phyloP scores from a whole-genome alignment of 2,113 vertebrate species.

The Mastomys coucha region DNA sequence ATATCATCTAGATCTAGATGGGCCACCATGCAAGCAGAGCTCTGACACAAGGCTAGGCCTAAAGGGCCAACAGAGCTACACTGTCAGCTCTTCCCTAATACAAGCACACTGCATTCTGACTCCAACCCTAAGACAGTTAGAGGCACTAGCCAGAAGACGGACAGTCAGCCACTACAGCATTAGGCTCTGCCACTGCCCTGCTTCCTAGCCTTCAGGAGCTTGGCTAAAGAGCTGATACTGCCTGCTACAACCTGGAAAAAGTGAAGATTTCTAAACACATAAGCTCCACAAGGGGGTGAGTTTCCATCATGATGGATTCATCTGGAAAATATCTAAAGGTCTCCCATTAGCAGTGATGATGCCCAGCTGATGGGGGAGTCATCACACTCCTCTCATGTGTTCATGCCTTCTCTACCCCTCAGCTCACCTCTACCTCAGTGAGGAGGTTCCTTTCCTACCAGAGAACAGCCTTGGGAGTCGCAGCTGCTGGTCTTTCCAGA shows the following conservation, averaged over 20 bases:
- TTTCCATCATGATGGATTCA: slow-evolving; percentile 47
- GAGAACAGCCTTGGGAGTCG: background rate
- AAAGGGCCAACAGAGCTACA: rapidly evolving
- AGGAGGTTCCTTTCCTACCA: slow-evolving; percentile 24
- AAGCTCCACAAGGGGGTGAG: background rate
- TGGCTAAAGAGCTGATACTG: background rate
- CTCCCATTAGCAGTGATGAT: slow-evolving; percentile 53
- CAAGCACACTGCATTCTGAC: background rate
- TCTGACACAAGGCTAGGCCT: background rate
- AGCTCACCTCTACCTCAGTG: background rate
- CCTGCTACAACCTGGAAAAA: background rate
- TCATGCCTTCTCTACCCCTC: background rate
- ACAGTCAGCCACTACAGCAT: background rate
- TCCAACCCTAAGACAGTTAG: background rate
- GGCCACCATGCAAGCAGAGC: background rate
- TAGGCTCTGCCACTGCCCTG: background rate
- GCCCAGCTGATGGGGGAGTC: background rate
- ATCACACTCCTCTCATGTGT: background rate
- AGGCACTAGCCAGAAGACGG: background rate
- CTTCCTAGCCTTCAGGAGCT: background rate
- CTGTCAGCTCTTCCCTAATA: background rate
- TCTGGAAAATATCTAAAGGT: background rate
- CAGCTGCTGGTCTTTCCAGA: background rate
- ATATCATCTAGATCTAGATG: background rate
- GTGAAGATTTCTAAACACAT: background rate